phyloP scores from a whole-genome alignment of 2,113 vertebrate genomes.

The Oryzias melastigma region DNA sequence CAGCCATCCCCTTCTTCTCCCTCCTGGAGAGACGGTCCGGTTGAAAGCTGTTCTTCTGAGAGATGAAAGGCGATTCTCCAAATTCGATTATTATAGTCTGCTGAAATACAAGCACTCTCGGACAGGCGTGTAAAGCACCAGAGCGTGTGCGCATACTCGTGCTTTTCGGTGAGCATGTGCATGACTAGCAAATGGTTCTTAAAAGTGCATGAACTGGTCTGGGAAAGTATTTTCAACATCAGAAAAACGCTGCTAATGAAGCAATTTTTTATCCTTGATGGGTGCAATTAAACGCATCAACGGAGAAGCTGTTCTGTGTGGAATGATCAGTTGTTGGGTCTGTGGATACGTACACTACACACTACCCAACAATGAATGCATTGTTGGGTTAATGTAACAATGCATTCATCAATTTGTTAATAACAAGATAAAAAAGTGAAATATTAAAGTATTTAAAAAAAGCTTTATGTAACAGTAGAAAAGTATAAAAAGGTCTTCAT shows the following conservation, averaged over 20 bases:
- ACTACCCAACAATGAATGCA: too few species aligned
- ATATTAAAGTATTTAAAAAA: too few species aligned
- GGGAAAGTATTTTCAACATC: constrained; percentile 12
- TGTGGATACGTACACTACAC: constrained; percentile 31
- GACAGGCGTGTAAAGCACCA: constrained; percentile 48
- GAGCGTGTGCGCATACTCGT: constrained; percentile 33
- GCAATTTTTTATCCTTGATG: constrained; percentile 19
- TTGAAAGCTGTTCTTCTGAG: constrained; percentile 54
- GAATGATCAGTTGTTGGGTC: constrained; percentile 27
- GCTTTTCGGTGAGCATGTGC: constrained; percentile 21
- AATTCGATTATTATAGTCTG: constrained; percentile 61
- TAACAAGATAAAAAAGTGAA: too few species aligned
- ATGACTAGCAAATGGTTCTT: constrained; percentile 1
- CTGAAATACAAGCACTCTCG: constrained; percentile 41
- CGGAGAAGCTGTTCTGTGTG: constrained; percentile 31
- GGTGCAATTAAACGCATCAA: constrained; percentile 39
- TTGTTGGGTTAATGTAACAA: too few species aligned
- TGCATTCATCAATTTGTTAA: too few species aligned
- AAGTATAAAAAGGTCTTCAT: too few species aligned
- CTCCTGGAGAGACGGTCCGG: constrained; percentile 29
- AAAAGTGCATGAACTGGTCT: constrained; percentile 4
- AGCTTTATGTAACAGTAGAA: too few species aligned
- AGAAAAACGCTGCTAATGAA: constrained; percentile 27
- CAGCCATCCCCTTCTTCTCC: constrained; percentile 10
- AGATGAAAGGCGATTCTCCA: constrained; percentile 65